A percentile compares a stretch with the other conserved stretches of the same genome.
These are phyloP conservation scores for Ornithorhynchus anatinus DNA, from an alignment of 2,113 vertebrate species.

Conservation along the genomic window DNA sequence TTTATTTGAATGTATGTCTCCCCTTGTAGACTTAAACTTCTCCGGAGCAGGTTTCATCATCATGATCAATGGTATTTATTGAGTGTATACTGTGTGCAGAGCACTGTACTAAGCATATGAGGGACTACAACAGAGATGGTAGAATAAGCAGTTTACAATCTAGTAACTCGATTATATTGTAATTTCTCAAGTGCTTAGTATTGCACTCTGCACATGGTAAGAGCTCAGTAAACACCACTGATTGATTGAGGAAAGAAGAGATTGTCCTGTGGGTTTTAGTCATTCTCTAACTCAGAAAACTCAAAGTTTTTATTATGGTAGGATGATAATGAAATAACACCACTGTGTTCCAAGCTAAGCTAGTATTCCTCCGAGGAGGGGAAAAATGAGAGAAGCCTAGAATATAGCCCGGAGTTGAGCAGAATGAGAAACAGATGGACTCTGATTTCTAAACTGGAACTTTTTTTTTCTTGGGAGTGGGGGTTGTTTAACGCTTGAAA, in stretches of 20 bases:
- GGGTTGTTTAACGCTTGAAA: conserved; percentile 60
- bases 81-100: neutral
- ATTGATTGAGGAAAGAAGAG: neutral
- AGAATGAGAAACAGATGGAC: conserved; percentile 66
- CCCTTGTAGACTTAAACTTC: no score
- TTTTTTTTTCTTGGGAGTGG: conserved; percentile 1
- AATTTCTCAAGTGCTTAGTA: no score
- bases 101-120: neutral
- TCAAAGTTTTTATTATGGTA: neutral
- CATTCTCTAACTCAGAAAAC: neutral
- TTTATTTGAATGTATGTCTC: no score
- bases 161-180: no score
- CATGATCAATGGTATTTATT: neutral
- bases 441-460: conserved; percentile 53
- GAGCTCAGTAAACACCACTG: neutral
- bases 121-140: neutral
- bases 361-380: neutral
- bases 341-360: neutral
- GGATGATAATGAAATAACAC: conserved; percentile 18
- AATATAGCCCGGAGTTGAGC: neutral
- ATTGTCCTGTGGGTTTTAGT: neutral
- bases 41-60: no score
- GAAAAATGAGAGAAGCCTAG: conserved; percentile 4
- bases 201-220: no score
- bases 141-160: neutral